A percentile compares a stretch with the other conserved stretches of the same genome.
phyloP scores from a whole-genome alignment of 2,888 invertebrate species.

The Ypsolopha sequella region DNA sequence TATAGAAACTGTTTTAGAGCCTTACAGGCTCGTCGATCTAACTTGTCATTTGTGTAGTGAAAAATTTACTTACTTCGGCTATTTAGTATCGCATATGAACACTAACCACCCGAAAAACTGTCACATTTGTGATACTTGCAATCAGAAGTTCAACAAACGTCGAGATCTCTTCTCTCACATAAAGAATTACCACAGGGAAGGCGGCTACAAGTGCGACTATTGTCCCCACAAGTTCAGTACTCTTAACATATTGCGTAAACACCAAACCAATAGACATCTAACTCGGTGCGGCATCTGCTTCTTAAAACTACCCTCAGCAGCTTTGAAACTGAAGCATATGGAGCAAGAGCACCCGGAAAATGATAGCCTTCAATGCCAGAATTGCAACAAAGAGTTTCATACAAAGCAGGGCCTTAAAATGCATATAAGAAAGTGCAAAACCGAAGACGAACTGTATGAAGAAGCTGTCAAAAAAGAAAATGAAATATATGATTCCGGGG shows the following conservation, averaged over 20 bases:
- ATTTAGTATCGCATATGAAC: conserved; percentile 54
- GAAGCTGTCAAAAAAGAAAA: conserved; percentile 42
- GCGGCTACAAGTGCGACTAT: conserved; percentile 49
- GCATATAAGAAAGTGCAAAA: conserved; percentile 52
- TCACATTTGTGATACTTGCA: conserved; percentile 50
- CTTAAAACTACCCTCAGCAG: conserved; percentile 47
- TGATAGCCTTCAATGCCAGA: conserved; percentile 47
- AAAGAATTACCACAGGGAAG: conserved; percentile 59
- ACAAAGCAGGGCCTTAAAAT: conserved; percentile 54
- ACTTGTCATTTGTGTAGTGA: conserved; percentile 43
- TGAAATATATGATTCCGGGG: conserved; percentile 37
- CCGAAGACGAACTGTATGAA: conserved; percentile 29
- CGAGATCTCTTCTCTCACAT: conserved; percentile 55
- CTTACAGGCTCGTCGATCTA: conserved; percentile 42
- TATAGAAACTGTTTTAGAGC: conserved; percentile 56
- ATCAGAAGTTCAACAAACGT: conserved; percentile 56
- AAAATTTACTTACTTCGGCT: conserved; percentile 52
- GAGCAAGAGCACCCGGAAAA: conserved; percentile 54
- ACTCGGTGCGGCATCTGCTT: conserved; percentile 49
- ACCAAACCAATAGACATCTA: conserved; percentile 46
- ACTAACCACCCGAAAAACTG: conserved; percentile 55
- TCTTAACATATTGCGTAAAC: conserved; percentile 49
- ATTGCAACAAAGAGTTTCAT: conserved; percentile 51
- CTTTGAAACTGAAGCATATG: conserved; percentile 51
- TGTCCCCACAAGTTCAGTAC: conserved; percentile 48